These are phyloP conservation scores for Brenthis ino DNA, from an alignment of 2,888 invertebrate genomes.

Conservation along the genomic window DNA sequence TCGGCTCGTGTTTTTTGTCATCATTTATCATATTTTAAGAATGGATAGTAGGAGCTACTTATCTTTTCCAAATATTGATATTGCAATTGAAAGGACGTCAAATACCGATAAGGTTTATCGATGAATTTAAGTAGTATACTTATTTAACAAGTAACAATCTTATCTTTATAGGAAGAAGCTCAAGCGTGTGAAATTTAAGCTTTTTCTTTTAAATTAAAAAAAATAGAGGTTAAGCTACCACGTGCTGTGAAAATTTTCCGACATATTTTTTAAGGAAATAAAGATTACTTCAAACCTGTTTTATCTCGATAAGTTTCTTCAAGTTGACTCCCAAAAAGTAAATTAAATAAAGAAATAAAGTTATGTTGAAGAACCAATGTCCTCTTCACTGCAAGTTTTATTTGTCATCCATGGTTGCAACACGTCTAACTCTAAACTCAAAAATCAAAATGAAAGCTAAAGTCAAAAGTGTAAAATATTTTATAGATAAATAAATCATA, in stretches of 20 bases:
- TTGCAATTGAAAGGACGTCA: slow-evolving; percentile 2
- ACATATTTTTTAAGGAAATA: no score
- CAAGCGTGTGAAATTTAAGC: neutral
- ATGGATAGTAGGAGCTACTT: slow-evolving; percentile 10
- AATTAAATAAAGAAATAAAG: no score
- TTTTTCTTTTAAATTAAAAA: neutral
- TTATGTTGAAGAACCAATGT: no score
- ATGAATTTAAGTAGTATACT: neutral
- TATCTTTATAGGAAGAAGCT: neutral
- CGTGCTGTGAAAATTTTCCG: neutral
- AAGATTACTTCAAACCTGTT: no score
- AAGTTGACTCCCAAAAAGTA: no score
- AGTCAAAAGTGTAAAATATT: no score
- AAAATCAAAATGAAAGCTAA: no score
- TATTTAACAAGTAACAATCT: neutral
- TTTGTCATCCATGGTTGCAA: no score
- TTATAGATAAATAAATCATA: no score
- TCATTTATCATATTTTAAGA: slow-evolving; percentile 47
- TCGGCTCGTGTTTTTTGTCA: slow-evolving; percentile 73
- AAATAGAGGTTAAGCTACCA: slow-evolving; percentile 8
- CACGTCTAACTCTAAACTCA: no score
- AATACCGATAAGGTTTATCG: slow-evolving; percentile 6
- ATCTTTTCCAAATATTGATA: slow-evolving; percentile 17
- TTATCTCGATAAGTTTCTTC: no score
- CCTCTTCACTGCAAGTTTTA: no score